A percentile compares a stretch with the other conserved stretches of the same genome.
Conservation (phyloP, 2,797 vertebrate species). For the Tokudaia muenninki region DNA sequence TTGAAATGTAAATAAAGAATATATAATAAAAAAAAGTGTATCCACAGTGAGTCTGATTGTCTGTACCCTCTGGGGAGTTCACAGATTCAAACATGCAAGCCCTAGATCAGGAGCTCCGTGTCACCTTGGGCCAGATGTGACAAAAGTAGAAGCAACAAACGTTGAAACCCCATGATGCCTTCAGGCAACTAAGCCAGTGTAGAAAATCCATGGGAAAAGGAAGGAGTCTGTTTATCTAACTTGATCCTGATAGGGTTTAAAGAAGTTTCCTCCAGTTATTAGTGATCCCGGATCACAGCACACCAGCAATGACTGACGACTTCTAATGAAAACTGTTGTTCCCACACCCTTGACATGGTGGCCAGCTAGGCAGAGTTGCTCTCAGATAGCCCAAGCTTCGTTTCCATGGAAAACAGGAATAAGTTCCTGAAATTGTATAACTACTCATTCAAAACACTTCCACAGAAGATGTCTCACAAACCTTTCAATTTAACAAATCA, state of each 20-base stretch:
- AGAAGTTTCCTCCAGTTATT: constrained; percentile 20
- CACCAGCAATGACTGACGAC: not conserved
- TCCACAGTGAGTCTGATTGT: not conserved
- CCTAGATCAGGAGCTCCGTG: not conserved
- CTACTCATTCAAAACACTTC: not conserved
- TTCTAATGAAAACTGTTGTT: not conserved
- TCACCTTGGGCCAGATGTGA: not conserved
- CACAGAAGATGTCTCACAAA: not conserved
- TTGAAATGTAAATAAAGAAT: too few relatives aligned
- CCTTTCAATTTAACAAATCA: constrained; percentile 49
- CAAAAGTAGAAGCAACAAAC: not conserved
- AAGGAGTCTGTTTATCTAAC: not conserved
- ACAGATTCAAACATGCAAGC: not conserved
- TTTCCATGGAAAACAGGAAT: not conserved
- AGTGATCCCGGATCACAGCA: not conserved
- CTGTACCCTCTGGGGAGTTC: not conserved
- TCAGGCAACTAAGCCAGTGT: not conserved
- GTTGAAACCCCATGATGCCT: not conserved
- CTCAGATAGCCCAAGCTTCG: not conserved
- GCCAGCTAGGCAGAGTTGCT: not conserved
- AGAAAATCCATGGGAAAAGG: not conserved
- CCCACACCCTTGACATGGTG: not conserved
- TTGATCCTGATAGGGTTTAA: constrained; percentile 1
- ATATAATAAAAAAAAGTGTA: not conserved
- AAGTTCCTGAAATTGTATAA: not conserved